Evolutionary conservation across 2,113 vertebrate genomes (phyloP).

Genomic region (Taxidea taxus): DNA sequence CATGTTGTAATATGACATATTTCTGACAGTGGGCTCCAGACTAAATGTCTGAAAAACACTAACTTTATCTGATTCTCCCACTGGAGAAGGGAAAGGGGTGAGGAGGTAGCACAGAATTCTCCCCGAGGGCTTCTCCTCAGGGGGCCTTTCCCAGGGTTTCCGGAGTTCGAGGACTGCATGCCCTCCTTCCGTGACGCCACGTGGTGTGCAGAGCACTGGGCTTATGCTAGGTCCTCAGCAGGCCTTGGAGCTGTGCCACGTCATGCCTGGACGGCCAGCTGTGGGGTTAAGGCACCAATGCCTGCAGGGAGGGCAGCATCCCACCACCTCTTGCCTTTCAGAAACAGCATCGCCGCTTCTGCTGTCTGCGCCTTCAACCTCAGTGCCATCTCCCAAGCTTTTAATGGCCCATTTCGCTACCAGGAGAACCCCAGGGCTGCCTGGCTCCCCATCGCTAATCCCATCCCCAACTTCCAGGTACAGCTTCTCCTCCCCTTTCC

Average conservation of each 20-base stretch:
- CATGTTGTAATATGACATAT: not conserved
- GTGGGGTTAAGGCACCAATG: not conserved
- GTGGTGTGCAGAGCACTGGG: not conserved
- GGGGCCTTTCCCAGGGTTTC: not conserved
- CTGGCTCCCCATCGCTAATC: constrained; percentile 95
- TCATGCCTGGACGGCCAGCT: not conserved
- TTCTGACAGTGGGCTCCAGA: not conserved
- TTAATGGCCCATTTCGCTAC: constrained; percentile 96
- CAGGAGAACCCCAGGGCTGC: constrained; percentile 98
- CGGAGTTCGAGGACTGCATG: not conserved
- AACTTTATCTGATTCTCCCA: not conserved
- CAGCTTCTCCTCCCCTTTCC: not conserved
- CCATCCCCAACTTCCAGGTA: constrained; percentile 97
- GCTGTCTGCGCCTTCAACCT: constrained; percentile 99
- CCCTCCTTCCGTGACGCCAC: not conserved
- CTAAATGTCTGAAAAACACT: not conserved
- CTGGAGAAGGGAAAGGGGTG: not conserved
- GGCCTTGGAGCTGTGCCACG: not conserved
- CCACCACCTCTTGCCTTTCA: constrained; percentile 78
- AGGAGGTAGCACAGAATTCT: not conserved
- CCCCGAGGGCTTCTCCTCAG: not conserved
- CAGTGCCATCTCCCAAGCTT: constrained; percentile 96
- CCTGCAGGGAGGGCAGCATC: not conserved
- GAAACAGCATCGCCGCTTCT: constrained; percentile 97
- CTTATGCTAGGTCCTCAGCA: not conserved